Base-by-base conservation (phyloP, 2,888 invertebrate species). In the Idaea dimidiata region DNA sequence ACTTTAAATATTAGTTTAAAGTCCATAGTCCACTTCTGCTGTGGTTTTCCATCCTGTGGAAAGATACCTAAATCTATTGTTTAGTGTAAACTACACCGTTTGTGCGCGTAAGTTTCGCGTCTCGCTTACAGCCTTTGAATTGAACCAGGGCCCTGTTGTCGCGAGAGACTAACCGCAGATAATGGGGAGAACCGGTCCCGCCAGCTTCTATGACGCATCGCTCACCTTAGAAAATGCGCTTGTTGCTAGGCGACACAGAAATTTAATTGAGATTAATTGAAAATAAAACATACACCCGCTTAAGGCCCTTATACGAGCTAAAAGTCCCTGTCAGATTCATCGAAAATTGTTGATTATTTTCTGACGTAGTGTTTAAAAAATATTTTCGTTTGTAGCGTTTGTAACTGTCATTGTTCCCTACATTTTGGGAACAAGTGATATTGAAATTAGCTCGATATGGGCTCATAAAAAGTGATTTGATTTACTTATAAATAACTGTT, bases 181-280 rank as follows among this genome's bases (percentile, higher is more conserved):
- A 86, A 88, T 83, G 78, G 79, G 77, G 63, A 73, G 77, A 86
- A 89, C 89, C 87, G 88, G 89, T 88, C 80, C 67, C 74, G 72
- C 78, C 78, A 78, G 79, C 77, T 58, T 77, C 74, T 79, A 82
- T 82, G 81, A 83, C 85, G 83, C 85, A 86, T 82, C 78, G 75
- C 72, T 76, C 77, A 81, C 81, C 82, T 83, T 76, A 81, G 75
- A 77, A 82, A 79, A 78, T 77, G 78, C 75, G 74, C 72, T 74
- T 78, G 81, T 81, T 79, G 74, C 77, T 75, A 79, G 63, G 74
- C 64, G 64, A 61, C 64, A 43, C 43, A 43, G 14, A 10, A 10
- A 6, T 43, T 43, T 43, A 33, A 33, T 33, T 10, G 14, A 14
- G 43, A 43, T 43, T 43, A 43, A 43, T 10, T 43, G 14, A 8